phyloP scores from a whole-genome alignment of 2,888 invertebrate species.

The Xylocampa areola region DNA sequence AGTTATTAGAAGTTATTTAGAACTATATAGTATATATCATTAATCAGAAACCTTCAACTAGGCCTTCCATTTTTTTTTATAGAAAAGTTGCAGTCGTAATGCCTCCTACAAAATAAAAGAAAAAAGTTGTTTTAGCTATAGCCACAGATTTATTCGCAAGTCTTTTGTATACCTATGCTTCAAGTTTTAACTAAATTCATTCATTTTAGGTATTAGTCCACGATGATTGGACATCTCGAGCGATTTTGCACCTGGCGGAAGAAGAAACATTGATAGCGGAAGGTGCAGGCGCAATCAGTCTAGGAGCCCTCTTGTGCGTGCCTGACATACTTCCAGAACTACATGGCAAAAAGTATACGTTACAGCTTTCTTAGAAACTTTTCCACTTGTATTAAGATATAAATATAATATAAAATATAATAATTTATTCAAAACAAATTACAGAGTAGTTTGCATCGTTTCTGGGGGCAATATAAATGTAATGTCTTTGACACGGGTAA shows the following conservation, averaged over 20 bases:
- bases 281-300: conserved; percentile 94
- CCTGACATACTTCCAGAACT: conserved; percentile 71
- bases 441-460: conserved; percentile 74
- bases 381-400: not conserved
- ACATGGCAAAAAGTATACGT: conserved; percentile 69
- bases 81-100: too few relatives aligned
- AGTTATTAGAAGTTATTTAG: too few relatives aligned
- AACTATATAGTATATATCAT: too few relatives aligned
- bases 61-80: too few relatives aligned
- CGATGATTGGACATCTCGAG: conserved; percentile 93
- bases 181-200: not conserved
- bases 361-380: not conserved
- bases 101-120: too few relatives aligned
- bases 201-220: conserved; percentile 90
- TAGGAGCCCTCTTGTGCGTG: conserved; percentile 94
- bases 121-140: too few relatives aligned
- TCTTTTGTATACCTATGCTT: not conserved
- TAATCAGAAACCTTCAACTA: too few relatives aligned
- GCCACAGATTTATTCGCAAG: too few relatives aligned
- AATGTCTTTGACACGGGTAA: conserved; percentile 53
- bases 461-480: conserved; percentile 70
- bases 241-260: conserved; percentile 93
- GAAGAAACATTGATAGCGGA: conserved; percentile 95
- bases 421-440: not conserved
- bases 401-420: not conserved